These are phyloP conservation scores for Quadroppia sp. DNA, from an alignment of 2,888 invertebrate species.

Conservation along the genomic window DNA sequence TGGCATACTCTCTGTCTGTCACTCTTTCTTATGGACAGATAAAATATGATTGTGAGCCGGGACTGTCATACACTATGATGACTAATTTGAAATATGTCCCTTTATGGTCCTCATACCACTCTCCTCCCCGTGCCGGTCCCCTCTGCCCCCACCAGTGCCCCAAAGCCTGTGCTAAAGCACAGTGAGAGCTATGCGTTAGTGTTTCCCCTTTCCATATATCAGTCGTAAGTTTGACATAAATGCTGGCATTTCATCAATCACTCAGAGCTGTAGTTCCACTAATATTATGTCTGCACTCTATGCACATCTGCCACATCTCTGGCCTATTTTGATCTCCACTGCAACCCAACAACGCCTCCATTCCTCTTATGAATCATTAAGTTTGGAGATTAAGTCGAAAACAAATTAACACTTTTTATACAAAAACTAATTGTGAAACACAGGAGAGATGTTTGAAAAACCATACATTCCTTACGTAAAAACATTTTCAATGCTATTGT, in stretches of 20 bases:
- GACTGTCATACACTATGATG: constrained; percentile 47
- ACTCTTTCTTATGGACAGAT: constrained; percentile 41
- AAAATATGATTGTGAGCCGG: constrained; percentile 46
- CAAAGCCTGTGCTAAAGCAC: background rate
- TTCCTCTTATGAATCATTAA: constrained; percentile 5
- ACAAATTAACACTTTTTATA: constrained; percentile 23
- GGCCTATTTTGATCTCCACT: constrained; percentile 11
- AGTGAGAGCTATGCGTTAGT: background rate
- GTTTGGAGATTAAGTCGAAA: background rate
- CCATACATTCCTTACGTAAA: background rate
- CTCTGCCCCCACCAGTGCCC: constrained; percentile 21
- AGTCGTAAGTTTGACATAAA: constrained; percentile 13
- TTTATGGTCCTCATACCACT: background rate
- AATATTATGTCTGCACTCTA: constrained; percentile 23
- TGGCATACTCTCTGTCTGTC: constrained; percentile 36
- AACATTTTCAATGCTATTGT: too few species aligned
- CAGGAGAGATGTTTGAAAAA: too few species aligned
- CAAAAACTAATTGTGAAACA: too few species aligned
- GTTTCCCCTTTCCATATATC: constrained; percentile 31
- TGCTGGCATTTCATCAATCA: constrained; percentile 38
- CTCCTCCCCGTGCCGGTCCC: background rate
- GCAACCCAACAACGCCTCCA: constrained; percentile 5
- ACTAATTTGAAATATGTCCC: constrained; percentile 48
- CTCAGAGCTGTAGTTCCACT: constrained; percentile 18
- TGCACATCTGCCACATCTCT: constrained; percentile 19